Base-by-base conservation (phyloP, 1,140 invertebrate genomes). In the Caligus rogercresseyi region DNA sequence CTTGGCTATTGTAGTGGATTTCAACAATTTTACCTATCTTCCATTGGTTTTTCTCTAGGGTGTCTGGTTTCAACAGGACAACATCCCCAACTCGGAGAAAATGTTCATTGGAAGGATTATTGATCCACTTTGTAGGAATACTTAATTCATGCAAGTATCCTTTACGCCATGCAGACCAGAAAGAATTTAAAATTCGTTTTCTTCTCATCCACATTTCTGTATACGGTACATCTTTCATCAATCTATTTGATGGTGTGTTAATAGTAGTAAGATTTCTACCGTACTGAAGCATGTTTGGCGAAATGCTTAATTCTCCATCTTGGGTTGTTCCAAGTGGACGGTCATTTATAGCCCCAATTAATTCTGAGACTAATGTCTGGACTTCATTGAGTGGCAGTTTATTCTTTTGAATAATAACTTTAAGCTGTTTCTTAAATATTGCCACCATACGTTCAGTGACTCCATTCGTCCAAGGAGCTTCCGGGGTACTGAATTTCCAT, bases 391-490 rank as follows among this genome's bases (percentile, higher is more conserved):
- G 7, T 7, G 31, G 31, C n/a, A 43, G n/a, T 43, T 43, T 43
- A 43, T 43, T 43, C 7, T 43, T 43, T n/a, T 43, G 31, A 43
- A 43, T 43, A 43, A 43, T 7, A 7, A 43, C n/a, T 43, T 43
- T 43, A 11, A 43, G n/a, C n/a, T 43, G 31, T n/a, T 43, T 43
- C 19, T 54, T 54, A 19, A 54, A 54, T 7, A 54, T 54, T 11
- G 13, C 53, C n/a, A 4, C 20, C 53, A 54, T 54, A 18, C 4
- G 53, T 54, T 54, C 53, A 13, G 53, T 54, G n/a, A 54, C 53
- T 21, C 53, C 53, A 54, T 54, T 54, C 4, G 53, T 54, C 53
- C 53, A 54, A 18, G 53, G 53, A 4, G 53, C 53, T 54, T 54
- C 53, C 7, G 16, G 53, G n/a, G 53, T 54, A 21, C 53, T 54